Percentiles rank a stretch among this genome's conserved stretches.
Conservation (phyloP, 2,113 vertebrate species). For the Plotosus lineatus region DNA sequence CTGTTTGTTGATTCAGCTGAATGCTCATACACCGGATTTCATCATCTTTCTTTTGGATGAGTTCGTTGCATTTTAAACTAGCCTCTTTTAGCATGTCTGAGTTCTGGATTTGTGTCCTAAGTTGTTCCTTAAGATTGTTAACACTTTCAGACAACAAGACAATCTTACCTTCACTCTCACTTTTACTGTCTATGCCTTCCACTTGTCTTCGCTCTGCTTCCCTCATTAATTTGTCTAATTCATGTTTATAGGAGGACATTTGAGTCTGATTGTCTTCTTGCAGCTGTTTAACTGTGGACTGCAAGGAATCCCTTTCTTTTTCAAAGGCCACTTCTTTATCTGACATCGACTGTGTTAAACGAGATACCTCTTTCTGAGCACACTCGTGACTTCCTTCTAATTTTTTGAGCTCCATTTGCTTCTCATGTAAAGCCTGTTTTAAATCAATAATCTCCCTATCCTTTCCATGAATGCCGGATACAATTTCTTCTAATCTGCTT, state of each 20-base stretch:
- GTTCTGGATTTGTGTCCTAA: constrained; percentile 42
- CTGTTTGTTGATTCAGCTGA: constrained; percentile 80
- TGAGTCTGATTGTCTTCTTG: constrained; percentile 59
- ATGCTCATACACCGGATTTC: constrained; percentile 66
- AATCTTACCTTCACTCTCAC: constrained; percentile 55
- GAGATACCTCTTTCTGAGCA: constrained; percentile 49
- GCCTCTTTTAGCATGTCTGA: constrained; percentile 59
- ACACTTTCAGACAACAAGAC: constrained; percentile 63
- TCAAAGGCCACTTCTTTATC: constrained; percentile 50
- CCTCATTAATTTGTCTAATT: constrained; percentile 57
- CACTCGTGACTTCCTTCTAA: constrained; percentile 52
- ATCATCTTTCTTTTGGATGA: constrained; percentile 69
- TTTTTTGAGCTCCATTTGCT: constrained; percentile 65
- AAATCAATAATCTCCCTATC: constrained; percentile 66
- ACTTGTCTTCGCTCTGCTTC: constrained; percentile 56
- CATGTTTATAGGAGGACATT: constrained; percentile 56
- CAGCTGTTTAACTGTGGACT: constrained; percentile 55
- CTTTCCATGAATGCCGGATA: constrained; percentile 70
- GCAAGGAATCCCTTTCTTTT: constrained; percentile 55
- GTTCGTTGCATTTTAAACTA: constrained; percentile 53
- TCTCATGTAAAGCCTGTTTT: constrained; percentile 66
- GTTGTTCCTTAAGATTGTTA: constrained; percentile 59
- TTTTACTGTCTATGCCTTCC: constrained; percentile 61
- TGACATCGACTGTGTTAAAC: constrained; percentile 56
- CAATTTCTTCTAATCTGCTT: constrained; percentile 71